Conservation (phyloP, 1,140 invertebrate genomes). For the Muscidifurax raptorellus region DNA sequence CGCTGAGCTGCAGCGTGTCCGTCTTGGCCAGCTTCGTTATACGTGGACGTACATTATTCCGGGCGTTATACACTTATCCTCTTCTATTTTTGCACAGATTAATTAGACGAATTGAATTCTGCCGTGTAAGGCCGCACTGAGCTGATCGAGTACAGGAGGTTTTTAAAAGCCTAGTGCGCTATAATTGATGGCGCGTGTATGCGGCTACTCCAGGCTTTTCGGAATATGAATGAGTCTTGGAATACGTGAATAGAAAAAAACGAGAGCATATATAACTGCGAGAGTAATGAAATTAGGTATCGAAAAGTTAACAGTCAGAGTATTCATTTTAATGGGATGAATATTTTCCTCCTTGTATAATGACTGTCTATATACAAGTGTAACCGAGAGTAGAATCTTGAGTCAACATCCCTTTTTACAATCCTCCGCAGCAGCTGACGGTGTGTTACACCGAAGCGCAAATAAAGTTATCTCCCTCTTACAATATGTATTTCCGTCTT, state of each 20-base stretch:
- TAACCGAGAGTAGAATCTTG: neutral
- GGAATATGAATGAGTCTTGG: too few species aligned
- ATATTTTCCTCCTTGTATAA: neutral
- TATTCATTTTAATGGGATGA: neutral
- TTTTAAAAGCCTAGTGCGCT: neutral
- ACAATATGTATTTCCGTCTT: constrained; percentile 49
- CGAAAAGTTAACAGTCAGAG: neutral
- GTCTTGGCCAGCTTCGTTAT: neutral
- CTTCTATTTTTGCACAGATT: neutral
- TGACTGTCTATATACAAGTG: neutral
- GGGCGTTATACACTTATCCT: neutral
- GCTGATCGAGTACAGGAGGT: neutral
- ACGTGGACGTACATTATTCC: neutral
- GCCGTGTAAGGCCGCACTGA: neutral
- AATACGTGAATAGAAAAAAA: neutral
- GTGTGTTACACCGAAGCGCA: constrained; percentile 33
- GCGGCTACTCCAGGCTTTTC: too few species aligned
- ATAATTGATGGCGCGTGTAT: too few species aligned
- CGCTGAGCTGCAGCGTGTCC: neutral
- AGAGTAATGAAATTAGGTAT: neutral
- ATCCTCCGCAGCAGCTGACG: constrained; percentile 3
- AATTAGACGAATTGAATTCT: neutral
- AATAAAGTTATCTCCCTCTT: constrained; percentile 52
- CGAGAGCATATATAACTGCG: neutral
- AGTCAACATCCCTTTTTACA: constrained; percentile 29